These are phyloP conservation scores for Serinus canaria DNA, from an alignment of 2,113 vertebrate genomes.

Conservation along the genomic window DNA sequence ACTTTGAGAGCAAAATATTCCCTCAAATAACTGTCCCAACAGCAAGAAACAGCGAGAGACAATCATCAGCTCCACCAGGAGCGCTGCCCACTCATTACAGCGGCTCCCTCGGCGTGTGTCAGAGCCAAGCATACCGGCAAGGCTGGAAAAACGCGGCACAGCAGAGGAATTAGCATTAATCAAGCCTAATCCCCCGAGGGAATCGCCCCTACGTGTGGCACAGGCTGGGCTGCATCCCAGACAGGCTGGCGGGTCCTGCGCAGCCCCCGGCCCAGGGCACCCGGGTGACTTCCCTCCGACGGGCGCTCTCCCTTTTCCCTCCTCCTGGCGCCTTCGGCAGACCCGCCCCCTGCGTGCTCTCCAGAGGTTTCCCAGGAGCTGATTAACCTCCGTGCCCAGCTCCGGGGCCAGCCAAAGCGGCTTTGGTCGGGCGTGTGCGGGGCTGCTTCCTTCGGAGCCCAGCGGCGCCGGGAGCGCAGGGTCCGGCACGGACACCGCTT, in stretches of 20 bases:
- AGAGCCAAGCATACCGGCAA: not conserved
- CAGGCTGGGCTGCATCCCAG: not conserved
- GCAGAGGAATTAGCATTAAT: conserved; percentile 40
- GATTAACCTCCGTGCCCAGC: not conserved
- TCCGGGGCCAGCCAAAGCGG: not conserved
- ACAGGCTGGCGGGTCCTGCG: not conserved
- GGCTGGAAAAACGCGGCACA: not conserved
- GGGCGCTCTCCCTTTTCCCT: not conserved
- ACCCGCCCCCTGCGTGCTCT: not conserved
- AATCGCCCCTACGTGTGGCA: not conserved
- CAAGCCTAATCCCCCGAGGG: not conserved
- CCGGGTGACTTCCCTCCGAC: not conserved
- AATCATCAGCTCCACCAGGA: not conserved
- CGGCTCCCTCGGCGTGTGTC: not conserved
- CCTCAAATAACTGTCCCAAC: rapidly evolving
- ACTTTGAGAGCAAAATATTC: not conserved
- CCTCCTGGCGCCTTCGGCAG: not conserved
- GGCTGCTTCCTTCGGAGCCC: not conserved
- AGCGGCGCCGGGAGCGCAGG: too few relatives aligned
- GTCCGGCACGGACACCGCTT: rapidly evolving
- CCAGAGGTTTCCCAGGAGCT: conserved; percentile 25
- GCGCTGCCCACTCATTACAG: not conserved
- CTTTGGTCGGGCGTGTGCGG: rapidly evolving
- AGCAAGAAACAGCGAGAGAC: not conserved
- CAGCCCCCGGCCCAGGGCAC: not conserved